Evolutionary conservation across 92 coral and sea anemone species (phyloP).

Genomic region (Parazoanthus swiftii): DNA sequence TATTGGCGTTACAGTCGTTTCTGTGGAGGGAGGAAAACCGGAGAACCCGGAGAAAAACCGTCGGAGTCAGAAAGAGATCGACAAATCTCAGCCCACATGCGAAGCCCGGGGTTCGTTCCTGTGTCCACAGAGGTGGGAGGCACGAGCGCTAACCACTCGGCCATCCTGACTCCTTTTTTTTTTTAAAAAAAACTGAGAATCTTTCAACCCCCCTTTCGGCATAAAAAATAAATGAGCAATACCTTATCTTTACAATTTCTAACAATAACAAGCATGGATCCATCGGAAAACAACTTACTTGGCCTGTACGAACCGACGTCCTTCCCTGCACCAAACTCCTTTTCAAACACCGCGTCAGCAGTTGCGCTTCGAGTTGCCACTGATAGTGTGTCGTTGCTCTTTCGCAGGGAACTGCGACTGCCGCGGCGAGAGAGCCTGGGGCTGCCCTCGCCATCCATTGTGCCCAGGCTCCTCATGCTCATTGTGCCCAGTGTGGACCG

Average conservation of each 20-base stretch:
- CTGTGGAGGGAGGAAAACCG: too few relatives aligned
- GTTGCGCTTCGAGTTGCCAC: constrained; percentile 72
- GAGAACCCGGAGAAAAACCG: too few relatives aligned
- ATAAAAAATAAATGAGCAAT: too few relatives aligned
- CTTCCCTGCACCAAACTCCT: constrained; percentile 73
- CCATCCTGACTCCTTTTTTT: too few relatives aligned
- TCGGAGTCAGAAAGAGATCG: too few relatives aligned
- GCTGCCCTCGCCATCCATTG: constrained; percentile 53
- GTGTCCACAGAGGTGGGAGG: too few relatives aligned
- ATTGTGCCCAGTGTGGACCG: constrained; percentile 73
- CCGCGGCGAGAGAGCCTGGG: constrained; percentile 53
- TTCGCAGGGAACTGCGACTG: constrained; percentile 62
- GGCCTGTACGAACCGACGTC: constrained; percentile 52
- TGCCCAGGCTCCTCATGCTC: constrained; percentile 67
- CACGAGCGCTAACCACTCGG: too few relatives aligned
- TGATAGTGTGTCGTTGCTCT: constrained; percentile 62
- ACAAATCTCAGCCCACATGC: too few relatives aligned
- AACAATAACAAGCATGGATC: neutral
- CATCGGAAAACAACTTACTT: constrained; percentile 2
- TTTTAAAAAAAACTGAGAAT: too few relatives aligned
- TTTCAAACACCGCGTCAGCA: constrained; percentile 82
- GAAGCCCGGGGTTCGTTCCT: too few relatives aligned
- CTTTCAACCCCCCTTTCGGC: too few relatives aligned
- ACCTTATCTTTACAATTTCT: neutral
- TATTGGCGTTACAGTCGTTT: too few relatives aligned